Evolutionary conservation across 2,888 invertebrate species (phyloP), one percentile per base, ranked within the genome.

Genomic region (Teleogryllus oceanicus): DNA sequence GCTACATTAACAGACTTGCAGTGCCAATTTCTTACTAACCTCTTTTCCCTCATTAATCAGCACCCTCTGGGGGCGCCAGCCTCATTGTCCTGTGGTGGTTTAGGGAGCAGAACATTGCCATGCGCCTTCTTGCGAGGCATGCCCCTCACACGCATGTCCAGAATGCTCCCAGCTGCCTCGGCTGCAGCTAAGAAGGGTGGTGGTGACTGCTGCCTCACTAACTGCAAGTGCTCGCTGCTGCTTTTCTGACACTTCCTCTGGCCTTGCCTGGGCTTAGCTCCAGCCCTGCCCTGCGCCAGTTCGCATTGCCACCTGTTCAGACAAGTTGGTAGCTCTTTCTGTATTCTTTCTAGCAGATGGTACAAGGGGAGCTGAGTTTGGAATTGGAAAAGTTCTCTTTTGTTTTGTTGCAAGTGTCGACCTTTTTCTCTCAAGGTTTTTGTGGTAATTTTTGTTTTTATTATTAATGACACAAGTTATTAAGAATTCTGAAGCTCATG

Each of bases 181-280:
- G 37, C 37, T 62, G 62, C 62, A 62, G n/a, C 62, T 13, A 62
- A 62, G n/a, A n/a, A 62, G 62, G 62, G 62, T 62, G 62, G n/a
- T 62, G 62, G 62, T 62, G 62, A 18, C n/a, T 62, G 62, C 62
- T 62, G 13, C 62, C n/a, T 62, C 62, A 62, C 62, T 62, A 62
- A 62, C 62, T 62, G 62, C 62, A 18, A 62, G 62, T 62, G 62
- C 62, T 62, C 62, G 62, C 62, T n/a, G 62, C 62, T 62, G 62
- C 62, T 62, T 62, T 18, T n/a, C 62, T 62, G 62, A 62, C 62
- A 62, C 62, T 13, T 62, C n/a, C 13, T n/a, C 62, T 62, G 62
- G n/a, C 62, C 13, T n/a, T 13, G 62, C 62, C 62, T 62, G 62
- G 62, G n/a, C 62, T 62, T 18, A 62, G 16, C n/a, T 62, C n/a